Base-by-base conservation (phyloP, 2,888 invertebrate genomes). In the Drosophila paramelanica region DNA sequence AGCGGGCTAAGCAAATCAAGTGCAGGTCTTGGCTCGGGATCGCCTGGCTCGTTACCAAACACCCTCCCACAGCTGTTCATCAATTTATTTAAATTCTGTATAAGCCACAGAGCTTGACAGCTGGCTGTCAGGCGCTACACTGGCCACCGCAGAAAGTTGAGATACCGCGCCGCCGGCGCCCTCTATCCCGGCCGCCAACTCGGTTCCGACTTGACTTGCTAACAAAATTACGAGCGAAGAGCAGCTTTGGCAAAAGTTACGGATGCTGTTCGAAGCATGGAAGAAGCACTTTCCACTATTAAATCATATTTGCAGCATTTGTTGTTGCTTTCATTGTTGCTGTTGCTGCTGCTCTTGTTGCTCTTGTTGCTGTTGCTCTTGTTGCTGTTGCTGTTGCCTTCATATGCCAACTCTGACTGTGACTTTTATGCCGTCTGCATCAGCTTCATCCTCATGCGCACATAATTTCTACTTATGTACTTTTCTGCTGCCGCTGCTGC, bases 381-480 rank as follows among this genome's bases (percentile, higher is more conserved):
- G 23, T 13, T 39, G 13, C 11, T 23, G 59, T 13, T 39, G 13
- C 11, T 23, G 56, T 39, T 52, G 51, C 43, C 45, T 53, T 46
- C 52, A 64, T 59, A 67, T 65, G 64, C 53, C 59, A 65, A 56
- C 47, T 60, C 25, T 47, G 27, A 33, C 46, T 45, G 47, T 17
- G 79, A 83, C 77, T 81, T 81, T 81, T 77, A 84, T 81, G 84
- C 81, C 81, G 75, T 84, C 84, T 72, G 61, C 74, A 70, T 78
- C 57, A 67, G 72, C 62, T 66, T 60, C 64, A 64, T 78, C 82
- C 79, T 79, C 69, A 67, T 79, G 83, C 76, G 75, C 78, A 77
- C 84, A 81, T 81, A 75, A 84, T 84, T 81, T 81, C 73, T 84
- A 81, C 85, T 81, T 80, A 80, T 83, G 71, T 79, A 73, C 81